phyloP scores from a whole-genome alignment of 2,888 invertebrate genomes.

The Scaptomyza cyrtandrae region DNA sequence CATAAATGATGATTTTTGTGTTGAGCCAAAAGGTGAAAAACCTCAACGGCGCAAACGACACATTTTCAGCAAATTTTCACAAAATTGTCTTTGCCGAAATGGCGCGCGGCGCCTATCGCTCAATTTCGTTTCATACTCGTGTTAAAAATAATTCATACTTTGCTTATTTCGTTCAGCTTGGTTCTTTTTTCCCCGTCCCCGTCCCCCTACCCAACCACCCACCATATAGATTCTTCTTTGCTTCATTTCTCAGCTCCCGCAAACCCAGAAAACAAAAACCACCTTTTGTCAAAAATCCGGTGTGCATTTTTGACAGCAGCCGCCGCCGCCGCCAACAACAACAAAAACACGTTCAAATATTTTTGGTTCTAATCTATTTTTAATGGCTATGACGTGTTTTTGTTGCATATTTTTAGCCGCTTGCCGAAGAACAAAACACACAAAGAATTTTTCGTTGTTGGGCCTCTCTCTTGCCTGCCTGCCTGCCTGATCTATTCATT shows the following conservation, averaged over 20 bases:
- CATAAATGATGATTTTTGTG: slow-evolving; percentile 22
- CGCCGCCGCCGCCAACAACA: slow-evolving; percentile 18
- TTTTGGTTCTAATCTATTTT: slow-evolving; percentile 66
- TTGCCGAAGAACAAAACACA: slow-evolving; percentile 24
- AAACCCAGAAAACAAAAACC: slow-evolving; percentile 40
- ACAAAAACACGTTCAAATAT: slow-evolving; percentile 67
- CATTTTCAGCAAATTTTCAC: slow-evolving; percentile 40
- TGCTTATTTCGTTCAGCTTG: neutral
- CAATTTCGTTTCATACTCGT: slow-evolving; percentile 49
- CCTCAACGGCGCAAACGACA: slow-evolving; percentile 55
- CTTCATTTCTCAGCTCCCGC: neutral
- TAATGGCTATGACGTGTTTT: slow-evolving; percentile 76
- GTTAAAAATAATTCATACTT: slow-evolving; percentile 51
- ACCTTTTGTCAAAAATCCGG: slow-evolving; percentile 67
- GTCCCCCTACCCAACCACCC: neutral
- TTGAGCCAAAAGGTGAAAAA: slow-evolving; percentile 70
- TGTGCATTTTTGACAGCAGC: slow-evolving; percentile 65
- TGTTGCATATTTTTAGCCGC: slow-evolving; percentile 74
- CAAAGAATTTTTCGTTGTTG: slow-evolving; percentile 25
- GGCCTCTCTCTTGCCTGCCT: neutral
- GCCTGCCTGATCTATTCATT: slow-evolving; percentile 34
- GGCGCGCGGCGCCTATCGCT: slow-evolving; percentile 70
- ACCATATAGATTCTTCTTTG: too few relatives aligned
- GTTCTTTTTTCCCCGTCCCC: slow-evolving; percentile 5
- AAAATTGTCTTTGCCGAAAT: slow-evolving; percentile 36